A percentile compares a stretch with the other conserved stretches of the same genome.
Evolutionary conservation across 2,888 invertebrate species (phyloP).

Genomic region (Machimus rusticus): DNA sequence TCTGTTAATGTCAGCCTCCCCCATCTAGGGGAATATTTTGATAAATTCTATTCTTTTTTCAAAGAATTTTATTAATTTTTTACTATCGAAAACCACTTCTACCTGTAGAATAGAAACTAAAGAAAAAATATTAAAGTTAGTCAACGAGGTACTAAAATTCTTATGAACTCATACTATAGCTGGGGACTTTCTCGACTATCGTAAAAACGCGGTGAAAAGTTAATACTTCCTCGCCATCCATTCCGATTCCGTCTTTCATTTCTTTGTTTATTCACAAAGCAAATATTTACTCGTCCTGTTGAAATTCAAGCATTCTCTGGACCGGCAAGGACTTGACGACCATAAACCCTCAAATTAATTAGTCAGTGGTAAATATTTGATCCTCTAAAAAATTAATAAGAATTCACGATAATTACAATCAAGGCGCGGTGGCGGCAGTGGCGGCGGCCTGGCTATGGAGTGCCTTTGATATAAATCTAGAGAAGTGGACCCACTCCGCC

Average conservation of each 20-base stretch:
- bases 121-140: background rate
- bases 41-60: background rate
- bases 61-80: background rate
- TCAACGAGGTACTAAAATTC: background rate
- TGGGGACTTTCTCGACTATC: background rate
- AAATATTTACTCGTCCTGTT: constrained; percentile 1
- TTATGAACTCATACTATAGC: background rate
- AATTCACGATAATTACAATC: constrained; percentile 29
- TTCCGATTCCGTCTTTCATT: background rate
- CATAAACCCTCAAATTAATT: constrained; percentile 32
- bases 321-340: constrained; percentile 11
- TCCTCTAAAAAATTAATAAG: constrained; percentile 37
- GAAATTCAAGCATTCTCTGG: background rate
- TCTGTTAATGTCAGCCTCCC: background rate
- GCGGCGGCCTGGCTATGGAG: background rate
- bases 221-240: background rate
- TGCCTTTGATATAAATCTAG: background rate
- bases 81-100: background rate
- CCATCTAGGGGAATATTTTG: background rate
- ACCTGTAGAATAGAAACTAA: background rate
- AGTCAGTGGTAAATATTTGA: constrained; percentile 35
- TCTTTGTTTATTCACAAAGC: background rate
- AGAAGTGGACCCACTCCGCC: background rate
- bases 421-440: background rate
- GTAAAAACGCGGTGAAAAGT: background rate